Evolutionary conservation across 2,113 vertebrate genomes (phyloP), one percentile per base, ranked within the genome.

Genomic region (Psilopogon haemacephalus): DNA sequence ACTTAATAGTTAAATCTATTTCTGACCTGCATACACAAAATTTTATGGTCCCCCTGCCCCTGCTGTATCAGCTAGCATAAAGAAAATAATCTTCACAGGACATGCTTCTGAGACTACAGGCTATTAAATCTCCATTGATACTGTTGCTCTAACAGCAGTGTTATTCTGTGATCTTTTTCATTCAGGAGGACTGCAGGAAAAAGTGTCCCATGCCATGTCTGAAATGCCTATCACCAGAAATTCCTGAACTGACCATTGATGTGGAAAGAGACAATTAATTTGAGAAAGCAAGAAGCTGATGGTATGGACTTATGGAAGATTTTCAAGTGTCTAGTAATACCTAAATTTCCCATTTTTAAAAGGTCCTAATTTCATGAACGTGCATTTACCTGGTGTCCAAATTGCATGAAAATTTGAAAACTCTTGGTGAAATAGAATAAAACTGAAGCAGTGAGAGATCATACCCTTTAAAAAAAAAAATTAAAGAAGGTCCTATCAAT

Each of bases 41-140:
- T 15, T 48, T 54, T 48, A 44, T 0, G 0, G 7, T 50, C 5
- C n/a, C 12, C n/a, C 17, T 75, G 15, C 8, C n/a, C 18, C 24
- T 56, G 10, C 56, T 48, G 0, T 37, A 23, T n/a, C 42, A 55
- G 2, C 19, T 56, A 28, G 8, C 6, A 28, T 69, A 46, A 56
- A 58, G 50, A 40, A 24, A 50, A 23, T 24, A 24, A 24, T 50
- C 30, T 10, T 76, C 12, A 11, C 17, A 28, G 16, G 15, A 1
- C 44, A 54, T 58, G 3, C 27, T 38, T 67, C 2, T 52, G 33
- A 70, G 37, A 58, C 24, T 64, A 55, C 15, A 44, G 73, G 37
- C 18, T 37, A 50, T 27, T 17, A 46, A 69, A 68, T 3, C 30
- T 76, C 55, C 26, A 59, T 35, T 38, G 32, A 6, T 32, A 30